Evolutionary conservation across 2,113 vertebrate genomes (phyloP).

Genomic region (Mola mola): DNA sequence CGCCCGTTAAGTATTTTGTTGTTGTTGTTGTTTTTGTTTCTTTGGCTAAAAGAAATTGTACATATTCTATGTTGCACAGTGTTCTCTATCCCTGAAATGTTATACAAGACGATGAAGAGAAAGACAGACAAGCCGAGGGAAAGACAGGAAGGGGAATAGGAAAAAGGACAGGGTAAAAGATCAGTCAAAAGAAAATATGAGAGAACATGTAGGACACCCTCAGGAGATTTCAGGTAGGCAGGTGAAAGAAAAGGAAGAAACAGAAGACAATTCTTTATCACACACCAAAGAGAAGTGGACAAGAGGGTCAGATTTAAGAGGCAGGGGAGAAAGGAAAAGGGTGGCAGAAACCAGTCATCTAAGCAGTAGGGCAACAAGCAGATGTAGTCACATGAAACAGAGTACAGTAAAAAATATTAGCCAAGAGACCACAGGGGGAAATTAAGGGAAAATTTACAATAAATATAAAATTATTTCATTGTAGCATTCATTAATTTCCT

Average conservation of each 20-base stretch:
- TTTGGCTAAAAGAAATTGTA: constrained; percentile 19
- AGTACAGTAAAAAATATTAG: too few relatives aligned
- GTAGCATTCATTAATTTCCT: background rate
- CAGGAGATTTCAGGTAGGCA: constrained; percentile 51
- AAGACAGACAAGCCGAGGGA: background rate
- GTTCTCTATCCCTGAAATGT: constrained; percentile 17
- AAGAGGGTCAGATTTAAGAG: constrained; percentile 29
- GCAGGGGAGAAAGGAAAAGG: constrained; percentile 3
- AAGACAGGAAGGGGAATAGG: background rate
- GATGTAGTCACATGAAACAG: constrained; percentile 32
- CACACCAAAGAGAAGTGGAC: constrained; percentile 39
- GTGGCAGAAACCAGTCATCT: constrained; percentile 37
- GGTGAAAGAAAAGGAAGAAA: constrained; percentile 47
- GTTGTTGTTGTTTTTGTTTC: too few relatives aligned
- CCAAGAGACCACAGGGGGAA: too few relatives aligned
- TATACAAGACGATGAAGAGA: constrained; percentile 3
- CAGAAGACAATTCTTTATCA: constrained; percentile 59
- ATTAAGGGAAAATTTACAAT: too few relatives aligned
- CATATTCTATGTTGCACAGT: constrained; percentile 16
- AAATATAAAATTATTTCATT: background rate
- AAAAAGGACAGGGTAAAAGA: constrained; percentile 34
- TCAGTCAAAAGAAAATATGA: constrained; percentile 51
- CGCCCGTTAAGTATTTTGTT: constrained; percentile 15
- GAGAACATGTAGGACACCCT: constrained; percentile 35
- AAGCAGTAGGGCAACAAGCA: constrained; percentile 23